Evolutionary conservation across 2,113 vertebrate species (phyloP), one percentile per base, ranked within the genome.

Genomic region (Calyptomena viridis): DNA sequence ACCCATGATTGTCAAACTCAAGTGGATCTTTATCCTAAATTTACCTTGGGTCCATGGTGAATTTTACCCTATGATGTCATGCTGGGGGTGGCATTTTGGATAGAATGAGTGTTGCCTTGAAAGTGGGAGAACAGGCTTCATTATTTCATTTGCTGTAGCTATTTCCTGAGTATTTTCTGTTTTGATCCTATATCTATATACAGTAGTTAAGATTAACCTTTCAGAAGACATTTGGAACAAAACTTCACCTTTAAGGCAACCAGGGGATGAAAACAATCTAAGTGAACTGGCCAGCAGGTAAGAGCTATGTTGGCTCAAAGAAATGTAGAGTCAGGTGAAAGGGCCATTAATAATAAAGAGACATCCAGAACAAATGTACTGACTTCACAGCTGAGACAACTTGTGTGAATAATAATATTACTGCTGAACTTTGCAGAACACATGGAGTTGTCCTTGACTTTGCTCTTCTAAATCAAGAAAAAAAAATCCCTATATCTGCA

Each of bases 371-470:
- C 85, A 97, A 94, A 94, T 94, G 90, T 84, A 95, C 92, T 93
- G 88, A 60, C 83, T 96, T 94, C 92, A 95, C 79, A 93, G 69
- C 79, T 89, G 80, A 96, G 85, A 94, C 90, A 94, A 92, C 85
- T 86, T 89, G 47, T 95, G 72, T 94, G 95, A 96, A 94, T 96
- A 96, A 93, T 90, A 95, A 93, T 86, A 96, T 92, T 95, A 96
- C 64, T 90, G 95, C 94, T 96, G 94, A 96, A 96, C 94, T 96
- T 96, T 90, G 92, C 76, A 89, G 93, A 95, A 90, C 68, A 81
- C 64, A 35, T 46, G 44, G 52, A 95, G 64, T 67, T 94, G 93
- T 94, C 93, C 95, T 96, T 96, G 96, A 96, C 88, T 96, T 90
- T 90, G 56, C 49, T 92, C 79, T 96, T 93, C 64, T 56, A 90